These are phyloP conservation scores for Abscondita cerata DNA, from an alignment of 2,888 invertebrate species.

Conservation along the genomic window DNA sequence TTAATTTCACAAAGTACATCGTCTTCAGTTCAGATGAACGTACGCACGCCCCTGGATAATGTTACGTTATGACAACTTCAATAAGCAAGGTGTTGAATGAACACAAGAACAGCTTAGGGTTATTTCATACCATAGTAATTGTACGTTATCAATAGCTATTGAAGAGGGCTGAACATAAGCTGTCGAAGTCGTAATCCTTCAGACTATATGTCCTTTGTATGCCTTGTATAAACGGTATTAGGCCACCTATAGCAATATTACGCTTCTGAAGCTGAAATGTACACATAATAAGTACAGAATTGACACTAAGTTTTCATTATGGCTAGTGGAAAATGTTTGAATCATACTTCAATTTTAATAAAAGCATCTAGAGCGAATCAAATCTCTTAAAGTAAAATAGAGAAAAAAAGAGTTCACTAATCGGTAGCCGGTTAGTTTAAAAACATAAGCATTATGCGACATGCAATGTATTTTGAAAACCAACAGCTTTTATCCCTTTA, in stretches of 20 bases:
- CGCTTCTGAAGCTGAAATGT: constrained; percentile 36
- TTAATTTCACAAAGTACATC: neutral
- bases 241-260: constrained; percentile 39
- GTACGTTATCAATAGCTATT: constrained; percentile 53
- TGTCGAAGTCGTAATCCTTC: constrained; percentile 37
- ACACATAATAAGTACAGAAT: constrained; percentile 42
- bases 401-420: neutral
- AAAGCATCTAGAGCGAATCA: neutral
- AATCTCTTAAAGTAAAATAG: neutral
- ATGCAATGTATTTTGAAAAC: constrained; percentile 54
- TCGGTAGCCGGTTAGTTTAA: constrained; percentile 19
- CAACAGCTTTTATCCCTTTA: constrained; percentile 58
- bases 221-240: constrained; percentile 41
- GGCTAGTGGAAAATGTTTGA: constrained; percentile 5
- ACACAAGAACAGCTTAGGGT: constrained; percentile 54
- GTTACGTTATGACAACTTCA: constrained; percentile 37
- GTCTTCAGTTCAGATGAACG: neutral
- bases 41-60: constrained; percentile 25
- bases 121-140: constrained; percentile 57
- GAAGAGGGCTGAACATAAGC: constrained; percentile 40
- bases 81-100: constrained; percentile 45
- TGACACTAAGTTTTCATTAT: constrained; percentile 33
- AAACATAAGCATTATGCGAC: constrained; percentile 46
- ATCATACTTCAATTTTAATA: constrained; percentile 11
- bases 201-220: constrained; percentile 41